Percentiles rank a stretch among this genome's conserved stretches.
Conservation (phyloP, 30 jellyfish, hydroid and myxozoan species). For the Hydractinia symbiolongicarpus region DNA sequence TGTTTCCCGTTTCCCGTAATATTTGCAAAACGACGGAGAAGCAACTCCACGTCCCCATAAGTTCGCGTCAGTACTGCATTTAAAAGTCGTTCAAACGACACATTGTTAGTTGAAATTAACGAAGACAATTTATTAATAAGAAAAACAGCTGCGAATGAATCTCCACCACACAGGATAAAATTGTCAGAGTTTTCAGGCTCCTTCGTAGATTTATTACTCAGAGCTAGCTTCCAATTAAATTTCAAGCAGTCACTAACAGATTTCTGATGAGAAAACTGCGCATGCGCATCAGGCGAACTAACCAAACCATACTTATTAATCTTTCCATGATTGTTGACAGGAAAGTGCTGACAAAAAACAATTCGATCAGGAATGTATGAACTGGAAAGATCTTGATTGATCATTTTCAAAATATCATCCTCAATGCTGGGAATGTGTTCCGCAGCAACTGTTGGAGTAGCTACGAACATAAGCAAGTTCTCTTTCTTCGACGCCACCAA, state of each 20-base stretch:
- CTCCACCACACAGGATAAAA: constrained; percentile 71
- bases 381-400: background rate
- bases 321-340: constrained; percentile 37
- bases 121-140: constrained; percentile 37
- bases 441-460: background rate
- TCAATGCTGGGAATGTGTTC: constrained; percentile 4
- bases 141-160: constrained; percentile 66
- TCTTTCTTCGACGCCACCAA: background rate
- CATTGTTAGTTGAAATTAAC: background rate
- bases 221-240: background rate
- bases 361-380: constrained; percentile 20
- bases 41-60: background rate
- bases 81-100: constrained; percentile 16
- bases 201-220: background rate
- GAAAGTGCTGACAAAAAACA: constrained; percentile 9
- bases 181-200: constrained; percentile 17
- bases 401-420: background rate
- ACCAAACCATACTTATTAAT: constrained; percentile 13
- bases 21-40: background rate
- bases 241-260: background rate
- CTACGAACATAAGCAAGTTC: background rate
- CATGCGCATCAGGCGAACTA: background rate
- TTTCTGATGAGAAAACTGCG: background rate
- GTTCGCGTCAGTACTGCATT: constrained; percentile 2
- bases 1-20: background rate